These are phyloP conservation scores for Chondrosia reniformis DNA, from an alignment of 37 sponge, comb jelly and placozoan genomes.

Conservation along the genomic window DNA sequence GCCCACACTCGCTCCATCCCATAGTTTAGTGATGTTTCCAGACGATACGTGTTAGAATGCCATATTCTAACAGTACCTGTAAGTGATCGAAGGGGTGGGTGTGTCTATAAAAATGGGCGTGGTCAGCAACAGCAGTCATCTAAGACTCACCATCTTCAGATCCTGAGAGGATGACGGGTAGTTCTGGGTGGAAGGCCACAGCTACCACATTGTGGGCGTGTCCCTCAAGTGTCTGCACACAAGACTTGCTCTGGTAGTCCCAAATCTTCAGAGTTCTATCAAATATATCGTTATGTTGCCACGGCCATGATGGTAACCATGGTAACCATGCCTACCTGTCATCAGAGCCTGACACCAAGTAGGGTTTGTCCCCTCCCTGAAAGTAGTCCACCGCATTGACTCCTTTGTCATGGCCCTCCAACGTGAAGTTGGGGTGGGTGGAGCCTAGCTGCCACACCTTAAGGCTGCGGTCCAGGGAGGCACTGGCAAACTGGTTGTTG, in stretches of 20 bases:
- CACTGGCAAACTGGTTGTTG: constrained; percentile 97
- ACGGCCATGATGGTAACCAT: background rate
- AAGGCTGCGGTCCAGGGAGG: constrained; percentile 89
- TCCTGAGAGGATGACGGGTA: constrained; percentile 93
- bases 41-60: constrained; percentile 94
- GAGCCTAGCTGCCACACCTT: constrained; percentile 98
- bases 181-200: constrained; percentile 91
- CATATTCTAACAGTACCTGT: constrained; percentile 82
- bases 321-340: constrained; percentile 53
- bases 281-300: background rate
- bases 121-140: background rate
- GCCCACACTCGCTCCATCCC: constrained; percentile 98
- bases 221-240: constrained; percentile 96
- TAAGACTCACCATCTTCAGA: constrained; percentile 78
- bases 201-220: constrained; percentile 95
- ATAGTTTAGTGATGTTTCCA: constrained; percentile 97
- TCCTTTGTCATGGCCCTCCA: constrained; percentile 97
- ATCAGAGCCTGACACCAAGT: constrained; percentile 95
- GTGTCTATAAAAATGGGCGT: background rate
- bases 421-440: constrained; percentile 90
- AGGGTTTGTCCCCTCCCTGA: constrained; percentile 97
- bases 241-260: constrained; percentile 97
- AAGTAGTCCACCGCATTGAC: constrained; percentile 96
- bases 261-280: constrained; percentile 86
- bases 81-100: background rate